A percentile compares a stretch with the other conserved stretches of the same genome.
Evolutionary conservation across 2,888 invertebrate species (phyloP).

Genomic region (Apodemia duryi): DNA sequence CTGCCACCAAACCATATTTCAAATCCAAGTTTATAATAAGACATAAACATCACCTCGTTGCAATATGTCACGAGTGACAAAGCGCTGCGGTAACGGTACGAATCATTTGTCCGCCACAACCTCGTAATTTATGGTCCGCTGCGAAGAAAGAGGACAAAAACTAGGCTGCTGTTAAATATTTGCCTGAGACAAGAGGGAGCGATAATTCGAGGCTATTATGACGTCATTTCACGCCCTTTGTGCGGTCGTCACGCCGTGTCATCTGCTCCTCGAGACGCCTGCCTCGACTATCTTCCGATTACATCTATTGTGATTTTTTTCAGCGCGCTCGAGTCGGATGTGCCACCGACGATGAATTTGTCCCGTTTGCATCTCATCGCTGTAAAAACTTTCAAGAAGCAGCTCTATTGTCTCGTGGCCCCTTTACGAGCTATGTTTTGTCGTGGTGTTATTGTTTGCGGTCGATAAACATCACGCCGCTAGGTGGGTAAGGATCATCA

Average conservation of each 20-base stretch:
- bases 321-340: slow-evolving; percentile 67
- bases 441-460: slow-evolving; percentile 77
- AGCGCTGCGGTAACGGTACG: slow-evolving; percentile 72
- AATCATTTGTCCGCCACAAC: slow-evolving; percentile 69
- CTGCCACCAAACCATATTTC: slow-evolving; percentile 46
- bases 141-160: slow-evolving; percentile 72
- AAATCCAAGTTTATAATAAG: slow-evolving; percentile 64
- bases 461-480: slow-evolving; percentile 78
- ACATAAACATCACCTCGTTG: slow-evolving; percentile 72
- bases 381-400: slow-evolving; percentile 72
- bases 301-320: slow-evolving; percentile 77
- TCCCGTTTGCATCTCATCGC: slow-evolving; percentile 69
- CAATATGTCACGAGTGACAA: slow-evolving; percentile 72
- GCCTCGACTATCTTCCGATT: slow-evolving; percentile 74
- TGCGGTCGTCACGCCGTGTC: slow-evolving; percentile 76
- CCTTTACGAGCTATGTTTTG: slow-evolving; percentile 76
- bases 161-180: slow-evolving; percentile 76
- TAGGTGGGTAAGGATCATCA: slow-evolving; percentile 75
- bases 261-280: slow-evolving; percentile 78
- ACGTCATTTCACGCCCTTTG: slow-evolving; percentile 79
- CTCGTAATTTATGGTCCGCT: slow-evolving; percentile 74
- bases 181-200: slow-evolving; percentile 77
- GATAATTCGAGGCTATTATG: slow-evolving; percentile 79
- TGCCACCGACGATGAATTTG: slow-evolving; percentile 77
- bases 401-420: slow-evolving; percentile 72